phyloP scores from a whole-genome alignment of 92 coral and sea anemone species.

The Heteractis magnifica region DNA sequence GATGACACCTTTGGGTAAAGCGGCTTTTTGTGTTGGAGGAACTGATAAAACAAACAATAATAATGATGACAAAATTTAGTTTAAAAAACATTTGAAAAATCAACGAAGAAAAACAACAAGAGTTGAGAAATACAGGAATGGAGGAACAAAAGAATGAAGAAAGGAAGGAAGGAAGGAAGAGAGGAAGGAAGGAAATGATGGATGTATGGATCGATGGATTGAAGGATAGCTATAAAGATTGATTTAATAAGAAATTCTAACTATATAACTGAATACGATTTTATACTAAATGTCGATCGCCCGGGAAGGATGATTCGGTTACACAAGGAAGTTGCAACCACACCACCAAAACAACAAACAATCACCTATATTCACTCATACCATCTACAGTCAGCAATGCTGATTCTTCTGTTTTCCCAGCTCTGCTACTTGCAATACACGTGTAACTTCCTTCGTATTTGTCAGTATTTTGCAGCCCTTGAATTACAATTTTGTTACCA shows the following conservation, averaged over 20 bases:
- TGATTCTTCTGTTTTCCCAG: constrained; percentile 29
- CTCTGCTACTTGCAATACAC: constrained; percentile 45
- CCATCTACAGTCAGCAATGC: constrained; percentile 46
- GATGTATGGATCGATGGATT: too few species aligned
- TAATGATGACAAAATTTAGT: not conserved
- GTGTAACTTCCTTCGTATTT: constrained; percentile 43
- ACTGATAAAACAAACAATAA: not conserved
- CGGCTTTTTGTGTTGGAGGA: constrained; percentile 11
- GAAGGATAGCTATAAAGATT: too few species aligned
- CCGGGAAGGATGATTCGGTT: too few species aligned
- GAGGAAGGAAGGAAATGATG: too few species aligned
- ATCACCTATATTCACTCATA: not conserved
- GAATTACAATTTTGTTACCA: constrained; percentile 10
- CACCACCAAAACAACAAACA: too few species aligned
- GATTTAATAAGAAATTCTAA: too few species aligned
- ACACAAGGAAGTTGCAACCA: too few species aligned
- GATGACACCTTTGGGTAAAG: constrained; percentile 9
- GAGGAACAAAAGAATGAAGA: not conserved
- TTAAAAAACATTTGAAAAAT: not conserved
- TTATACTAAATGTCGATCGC: too few species aligned
- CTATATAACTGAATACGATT: too few species aligned
- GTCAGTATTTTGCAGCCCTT: constrained; percentile 17
- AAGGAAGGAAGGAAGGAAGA: too few species aligned
- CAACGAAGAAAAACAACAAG: not conserved
- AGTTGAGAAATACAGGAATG: not conserved